Evolutionary conservation across 2,888 invertebrate species (phyloP), one percentile per base, ranked within the genome.

Genomic region (Pachymerium ferrugineum): DNA sequence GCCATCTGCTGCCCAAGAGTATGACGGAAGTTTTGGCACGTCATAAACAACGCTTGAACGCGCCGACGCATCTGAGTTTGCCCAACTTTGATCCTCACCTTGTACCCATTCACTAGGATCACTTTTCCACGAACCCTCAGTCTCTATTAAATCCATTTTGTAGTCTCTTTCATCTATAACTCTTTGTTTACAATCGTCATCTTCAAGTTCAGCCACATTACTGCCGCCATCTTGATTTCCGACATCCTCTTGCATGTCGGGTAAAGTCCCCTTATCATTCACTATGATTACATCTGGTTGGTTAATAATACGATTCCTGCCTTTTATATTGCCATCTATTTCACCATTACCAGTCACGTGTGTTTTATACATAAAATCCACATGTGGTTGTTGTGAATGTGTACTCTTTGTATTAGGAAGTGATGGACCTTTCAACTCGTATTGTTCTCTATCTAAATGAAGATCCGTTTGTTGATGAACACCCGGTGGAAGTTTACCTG

Each of bases 361-460:
- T 28, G 25, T 28, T n/a, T 62, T 62, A 28, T 62, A 62, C 28
- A 62, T 25, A 28, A 62, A 62, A 28, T 62, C 62, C 62, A 62
- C 62, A 28, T 62, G 62, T 14, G 62, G 62, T n/a, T 62, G n/a
- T n/a, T n/a, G 38, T 14, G 38, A 12, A 3, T 38, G 62, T 14
- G 28, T 8, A 12, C 28, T 5, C 25, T 62, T 62, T 3, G 62
- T 28, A n/a, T 62, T 22, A 3, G 71, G 69, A n/a, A 33, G 30
- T n/a, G 62, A 28, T 5, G 54, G 12, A 5, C 25, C 67, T 25
- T 73, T 73, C 25, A 73, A 16, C 10, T 68, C 73, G 35, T 67
- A 68, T 33, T 73, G 73, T 22, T 71, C 71, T 22, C 35, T 35
- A 28, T 19, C 72, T 29, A 72, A 28, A 28, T 72, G 47, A n/a